Conservation (phyloP, 2,888 invertebrate genomes). For the Frankliniella intonsa region DNA sequence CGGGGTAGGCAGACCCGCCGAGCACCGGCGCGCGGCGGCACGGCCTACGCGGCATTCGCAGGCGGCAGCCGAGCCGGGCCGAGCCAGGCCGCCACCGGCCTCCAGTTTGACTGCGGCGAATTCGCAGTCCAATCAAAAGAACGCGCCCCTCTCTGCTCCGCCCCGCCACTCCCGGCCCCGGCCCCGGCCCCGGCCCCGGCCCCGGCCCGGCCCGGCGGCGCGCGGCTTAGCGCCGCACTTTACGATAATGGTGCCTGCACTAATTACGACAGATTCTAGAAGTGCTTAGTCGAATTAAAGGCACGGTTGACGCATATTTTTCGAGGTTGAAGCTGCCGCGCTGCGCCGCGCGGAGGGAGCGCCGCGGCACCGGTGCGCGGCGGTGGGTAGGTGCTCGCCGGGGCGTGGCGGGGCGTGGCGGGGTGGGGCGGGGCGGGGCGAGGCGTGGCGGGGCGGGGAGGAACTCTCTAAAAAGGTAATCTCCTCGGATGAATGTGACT, state of each 20-base stretch:
- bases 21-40: background rate
- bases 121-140: background rate
- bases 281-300: slow-evolving; percentile 26
- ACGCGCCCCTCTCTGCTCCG: background rate
- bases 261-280: slow-evolving; percentile 4
- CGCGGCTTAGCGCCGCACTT: slow-evolving; percentile 17
- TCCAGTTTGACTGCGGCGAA: background rate
- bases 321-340: background rate
- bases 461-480: background rate
- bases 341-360: background rate
- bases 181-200: background rate
- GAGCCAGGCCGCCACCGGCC: background rate
- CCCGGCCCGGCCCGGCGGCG: background rate
- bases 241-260: slow-evolving; percentile 3
- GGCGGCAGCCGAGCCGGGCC: background rate
- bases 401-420: too few relatives aligned
- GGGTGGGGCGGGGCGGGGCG: too few relatives aligned
- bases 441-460: background rate
- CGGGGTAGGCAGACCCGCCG: background rate
- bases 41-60: background rate
- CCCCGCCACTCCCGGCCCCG: background rate
- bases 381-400: too few relatives aligned
- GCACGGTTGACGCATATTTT: slow-evolving; percentile 25
- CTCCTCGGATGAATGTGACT: slow-evolving; percentile 1
- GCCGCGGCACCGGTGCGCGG: background rate